Base-by-base conservation (phyloP, 2,888 invertebrate genomes). In the Trichogramma evanescens region DNA sequence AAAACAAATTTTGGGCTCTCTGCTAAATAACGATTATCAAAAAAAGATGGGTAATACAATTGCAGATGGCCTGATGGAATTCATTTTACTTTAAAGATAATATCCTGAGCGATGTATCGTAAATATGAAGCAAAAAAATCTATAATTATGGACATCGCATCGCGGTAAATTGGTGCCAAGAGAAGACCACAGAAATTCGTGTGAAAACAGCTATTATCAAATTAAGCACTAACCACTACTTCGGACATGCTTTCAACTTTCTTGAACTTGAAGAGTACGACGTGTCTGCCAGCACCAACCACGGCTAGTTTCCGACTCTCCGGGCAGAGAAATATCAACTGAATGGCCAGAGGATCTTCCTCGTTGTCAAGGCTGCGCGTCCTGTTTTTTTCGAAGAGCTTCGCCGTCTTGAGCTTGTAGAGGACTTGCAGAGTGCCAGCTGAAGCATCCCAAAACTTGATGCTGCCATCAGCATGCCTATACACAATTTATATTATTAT, bases 381-480 rank as follows among this genome's bases (percentile, higher is more conserved):
- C 74, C 82, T 85, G 66, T 87, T 86, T 73, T 87, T 86, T 75
- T 91, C 91, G 78, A 91, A 91, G 59, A 90, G 84, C 68, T 97
- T 96, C 69, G 93, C 91, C 76, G 96, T 96, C 84, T 97, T 98
- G 74, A 98, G 82, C 84, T 97, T 97, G 83, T 98, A 98, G 75
- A 98, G 85, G 73, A 96, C 90, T 83, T 97, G 96, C 71, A 99
- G 83, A 65, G 93, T 91, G 68, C 95, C 95, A 57, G 94, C 95
- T 74, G 95, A 95, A 52, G 95, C 95, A 79, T 99, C 98, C 98
- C 98, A 99, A 81, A 99, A 99, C 79, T 97, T 97, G 60, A 99
- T 84, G 74, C 95, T 95, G 56, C 99, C 99, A 81, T 99, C 99
- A 66, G 96, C 93, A 80, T 98, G 97, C 55, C 95, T 93, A 81